phyloP scores from a whole-genome alignment of 1,140 invertebrate genomes.

The Drosophila repleta region DNA sequence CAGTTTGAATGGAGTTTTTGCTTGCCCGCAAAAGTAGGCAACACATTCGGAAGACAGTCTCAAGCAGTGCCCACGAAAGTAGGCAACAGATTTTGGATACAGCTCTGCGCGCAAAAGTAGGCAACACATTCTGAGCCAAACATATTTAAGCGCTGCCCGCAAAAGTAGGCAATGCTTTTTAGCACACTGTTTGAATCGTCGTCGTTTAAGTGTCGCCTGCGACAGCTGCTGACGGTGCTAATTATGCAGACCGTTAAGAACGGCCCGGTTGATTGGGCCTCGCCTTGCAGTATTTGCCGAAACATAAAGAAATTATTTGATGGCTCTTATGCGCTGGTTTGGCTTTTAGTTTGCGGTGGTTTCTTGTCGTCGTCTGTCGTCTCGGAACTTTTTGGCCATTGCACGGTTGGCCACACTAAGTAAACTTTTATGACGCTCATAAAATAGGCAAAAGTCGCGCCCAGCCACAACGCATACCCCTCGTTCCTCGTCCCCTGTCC shows the following conservation, averaged over 20 bases:
- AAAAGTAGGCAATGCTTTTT: conserved; percentile 16
- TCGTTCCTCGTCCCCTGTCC: too few species aligned
- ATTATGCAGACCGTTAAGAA: conserved; percentile 3
- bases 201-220: not conserved
- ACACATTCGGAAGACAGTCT: not conserved
- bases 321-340: conserved; percentile 61
- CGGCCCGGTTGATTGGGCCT: not conserved
- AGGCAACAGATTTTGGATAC: conserved; percentile 14
- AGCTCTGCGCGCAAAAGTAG: not conserved
- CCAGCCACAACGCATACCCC: conserved; percentile 15
- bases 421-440: conserved; percentile 75
- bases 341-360: conserved; percentile 25
- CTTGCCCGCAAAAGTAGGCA: not conserved
- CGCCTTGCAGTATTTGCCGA: conserved; percentile 53
- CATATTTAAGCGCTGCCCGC: not conserved
- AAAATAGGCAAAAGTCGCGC: conserved; percentile 75
- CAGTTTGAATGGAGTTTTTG: not conserved
- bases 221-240: conserved; percentile 6
- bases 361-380: conserved; percentile 12
- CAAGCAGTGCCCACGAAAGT: conserved; percentile 14
- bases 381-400: conserved; percentile 36
- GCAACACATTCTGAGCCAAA: not conserved
- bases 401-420: conserved; percentile 72
- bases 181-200: not conserved
- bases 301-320: conserved; percentile 80